A percentile compares a stretch with the other conserved stretches of the same genome.
Evolutionary conservation across 1,140 invertebrate genomes (phyloP).

Genomic region (Eueides isabella): DNA sequence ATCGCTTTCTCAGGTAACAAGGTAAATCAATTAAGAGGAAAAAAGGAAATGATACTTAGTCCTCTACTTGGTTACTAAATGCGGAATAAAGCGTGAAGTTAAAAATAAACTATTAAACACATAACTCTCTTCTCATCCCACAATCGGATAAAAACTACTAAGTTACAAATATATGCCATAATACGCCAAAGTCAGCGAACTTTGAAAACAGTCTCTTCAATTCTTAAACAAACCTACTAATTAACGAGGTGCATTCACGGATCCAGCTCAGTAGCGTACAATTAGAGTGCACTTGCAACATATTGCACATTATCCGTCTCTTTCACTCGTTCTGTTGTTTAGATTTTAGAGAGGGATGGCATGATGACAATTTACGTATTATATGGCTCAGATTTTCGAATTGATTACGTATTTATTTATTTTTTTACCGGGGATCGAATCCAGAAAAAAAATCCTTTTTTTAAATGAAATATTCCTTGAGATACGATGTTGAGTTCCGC

Average conservation of each 20-base stretch:
- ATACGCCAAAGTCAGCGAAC: conserved; percentile 22
- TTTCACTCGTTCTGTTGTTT: conserved; percentile 29
- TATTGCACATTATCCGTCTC: conserved; percentile 45
- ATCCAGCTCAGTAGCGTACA: conserved; percentile 42
- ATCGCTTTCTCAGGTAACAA: too few species aligned
- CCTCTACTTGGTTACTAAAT: too few species aligned
- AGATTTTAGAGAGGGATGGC: conserved; percentile 1
- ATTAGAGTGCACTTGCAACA: conserved; percentile 59
- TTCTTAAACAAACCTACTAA: conserved; percentile 66
- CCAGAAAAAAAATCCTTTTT: too few species aligned
- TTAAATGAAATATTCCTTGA: too few species aligned
- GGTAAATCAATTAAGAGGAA: too few species aligned
- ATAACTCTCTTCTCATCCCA: neutral
- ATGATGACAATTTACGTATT: neutral
- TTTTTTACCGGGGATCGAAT: too few species aligned
- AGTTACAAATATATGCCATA: neutral
- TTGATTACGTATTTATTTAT: conserved; percentile 1
- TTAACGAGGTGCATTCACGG: conserved; percentile 56
- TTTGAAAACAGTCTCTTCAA: conserved; percentile 51
- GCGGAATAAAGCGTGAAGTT: too few species aligned
- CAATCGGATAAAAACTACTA: neutral
- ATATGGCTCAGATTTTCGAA: neutral
- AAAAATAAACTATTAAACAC: neutral
- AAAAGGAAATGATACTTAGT: too few species aligned
- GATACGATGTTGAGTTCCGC: too few species aligned